Evolutionary conservation across 2,888 invertebrate genomes (phyloP), one percentile per base, ranked within the genome.

Genomic region (Mechanitis messenoides): DNA sequence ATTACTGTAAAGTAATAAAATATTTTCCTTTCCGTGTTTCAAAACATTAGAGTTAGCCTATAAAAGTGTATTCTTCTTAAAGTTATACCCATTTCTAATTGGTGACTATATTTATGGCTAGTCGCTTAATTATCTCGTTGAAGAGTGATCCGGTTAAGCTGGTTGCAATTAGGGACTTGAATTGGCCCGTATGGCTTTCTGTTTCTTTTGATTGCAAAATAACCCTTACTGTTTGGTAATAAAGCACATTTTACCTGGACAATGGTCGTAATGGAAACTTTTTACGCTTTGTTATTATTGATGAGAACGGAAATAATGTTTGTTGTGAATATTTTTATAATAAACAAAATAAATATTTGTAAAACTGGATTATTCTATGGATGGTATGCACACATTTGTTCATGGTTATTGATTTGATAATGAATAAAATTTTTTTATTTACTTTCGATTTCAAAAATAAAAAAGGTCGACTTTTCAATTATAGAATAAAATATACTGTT

Each of bases 1-100:
- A 9, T 7, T 42, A 42, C 6, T 9, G 31, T 31, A 50, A 6
- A 50, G 31, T 50, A 31, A 50, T 7, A 50, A 31, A 31, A 9
- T 31, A 50, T 50, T 31, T 47, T 47, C n/a, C 20, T n/a, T 47
- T 47, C 12, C 12, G n/a, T 47, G n/a, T 47, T 1, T n/a, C 20
- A 47, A 47, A 6, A 6, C n/a, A 20, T 20, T 47, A 47, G 31
- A 62, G 56, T 62, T 62, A 58, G 35, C 55, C 55, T 47, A 61
- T 58, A 50, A 33, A 46, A 50, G 33, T 20, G 54, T 35, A 35
- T 38, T 35, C 20, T 54, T 38, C 35, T 33, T 42, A 42, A 9
- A 3, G 7, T 11, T 33, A 35, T 33, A 35, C 11, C 54, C 54
- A 9, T 35, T 59, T 58, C 59, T 59, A 42, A 59, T 56, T 20